Conservation (phyloP, 1,140 invertebrate species). For the Dinoponera quadriceps region DNA sequence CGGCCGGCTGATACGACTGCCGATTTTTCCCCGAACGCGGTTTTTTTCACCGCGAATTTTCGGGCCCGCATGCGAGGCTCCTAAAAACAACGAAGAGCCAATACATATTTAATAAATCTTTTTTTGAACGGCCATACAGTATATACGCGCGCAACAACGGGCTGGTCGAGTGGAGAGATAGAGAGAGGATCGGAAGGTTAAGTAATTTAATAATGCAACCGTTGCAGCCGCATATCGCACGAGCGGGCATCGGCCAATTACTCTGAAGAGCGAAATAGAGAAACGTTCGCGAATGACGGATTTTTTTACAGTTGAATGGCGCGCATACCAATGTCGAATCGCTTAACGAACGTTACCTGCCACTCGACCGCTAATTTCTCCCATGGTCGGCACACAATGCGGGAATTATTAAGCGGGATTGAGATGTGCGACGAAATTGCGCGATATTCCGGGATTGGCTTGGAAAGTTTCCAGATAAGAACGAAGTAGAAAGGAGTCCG, state of each 20-base stretch:
- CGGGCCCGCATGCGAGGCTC: background rate
- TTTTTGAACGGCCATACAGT: slow-evolving; percentile 15
- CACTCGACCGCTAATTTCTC: slow-evolving; percentile 27
- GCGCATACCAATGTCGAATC: slow-evolving; percentile 39
- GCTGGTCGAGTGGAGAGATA: slow-evolving; percentile 35
- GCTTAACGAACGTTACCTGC: slow-evolving; percentile 42
- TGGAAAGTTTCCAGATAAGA: slow-evolving; percentile 40
- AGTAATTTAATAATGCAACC: slow-evolving; percentile 43
- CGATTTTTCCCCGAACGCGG: slow-evolving; percentile 7
- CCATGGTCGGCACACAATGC: slow-evolving; percentile 6
- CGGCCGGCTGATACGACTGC: too few species aligned
- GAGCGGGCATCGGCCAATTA: slow-evolving; percentile 54
- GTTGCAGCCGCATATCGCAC: slow-evolving; percentile 23
- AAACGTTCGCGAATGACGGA: slow-evolving; percentile 28
- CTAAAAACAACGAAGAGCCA: slow-evolving; percentile 8
- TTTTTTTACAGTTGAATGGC: slow-evolving; percentile 42
- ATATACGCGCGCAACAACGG: background rate
- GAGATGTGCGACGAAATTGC: slow-evolving; percentile 31
- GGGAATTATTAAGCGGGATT: slow-evolving; percentile 41
- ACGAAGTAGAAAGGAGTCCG: slow-evolving; percentile 8
- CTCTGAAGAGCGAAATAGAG: slow-evolving; percentile 39
- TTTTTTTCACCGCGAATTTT: background rate
- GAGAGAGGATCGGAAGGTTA: slow-evolving; percentile 60
- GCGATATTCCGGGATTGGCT: slow-evolving; percentile 25
- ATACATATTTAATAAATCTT: slow-evolving; percentile 46